Base-by-base conservation (phyloP, 1,140 invertebrate genomes). In the Cotesia glomerata region DNA sequence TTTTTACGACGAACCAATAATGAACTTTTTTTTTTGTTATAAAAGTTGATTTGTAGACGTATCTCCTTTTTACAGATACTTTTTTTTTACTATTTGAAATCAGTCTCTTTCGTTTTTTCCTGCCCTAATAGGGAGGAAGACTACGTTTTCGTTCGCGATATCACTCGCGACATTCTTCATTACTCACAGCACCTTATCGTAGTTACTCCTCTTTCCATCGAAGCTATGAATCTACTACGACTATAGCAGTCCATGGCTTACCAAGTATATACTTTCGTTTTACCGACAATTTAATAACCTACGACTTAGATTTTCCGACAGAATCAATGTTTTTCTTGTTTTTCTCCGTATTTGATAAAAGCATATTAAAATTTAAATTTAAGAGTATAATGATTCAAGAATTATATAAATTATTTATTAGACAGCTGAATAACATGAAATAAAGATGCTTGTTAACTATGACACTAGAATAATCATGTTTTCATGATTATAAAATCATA, bases 121-220 rank as follows among this genome's bases (percentile, higher is more conserved):
- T 64, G 35, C 62, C 18, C 35, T 18, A 35, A 14, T 45, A 32
- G 16, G 58, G 78, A 84, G 74, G 78, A 81, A 78, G 82, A 79
- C 83, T 81, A 82, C 82, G 78, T 81, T 83, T 80, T 81, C 74
- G 78, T 75, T 79, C 77, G 80, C 82, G 85, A 84, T 86, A 86
- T 86, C 85, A 85, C 79, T 85, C 82, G 84, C 81, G 81, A 82
- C 84, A 84, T 85, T 85, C 81, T 84, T 86, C 85, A 86, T 86
- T 86, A 86, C 69, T 76, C 72, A 76, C 72, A 51, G 39, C 66
- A 65, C 73, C 75, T 75, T 75, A 78, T 74, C 73, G 75, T 68
- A 51, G 66, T 68, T 67, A 68, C 73, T 58, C 8, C 56, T 58
- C 56, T 58, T 18, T 69, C 75, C 70, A 58, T 16, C 14, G 16